Evolutionary conservation across 2,113 vertebrate genomes (phyloP).

Genomic region (Pica pica): DNA sequence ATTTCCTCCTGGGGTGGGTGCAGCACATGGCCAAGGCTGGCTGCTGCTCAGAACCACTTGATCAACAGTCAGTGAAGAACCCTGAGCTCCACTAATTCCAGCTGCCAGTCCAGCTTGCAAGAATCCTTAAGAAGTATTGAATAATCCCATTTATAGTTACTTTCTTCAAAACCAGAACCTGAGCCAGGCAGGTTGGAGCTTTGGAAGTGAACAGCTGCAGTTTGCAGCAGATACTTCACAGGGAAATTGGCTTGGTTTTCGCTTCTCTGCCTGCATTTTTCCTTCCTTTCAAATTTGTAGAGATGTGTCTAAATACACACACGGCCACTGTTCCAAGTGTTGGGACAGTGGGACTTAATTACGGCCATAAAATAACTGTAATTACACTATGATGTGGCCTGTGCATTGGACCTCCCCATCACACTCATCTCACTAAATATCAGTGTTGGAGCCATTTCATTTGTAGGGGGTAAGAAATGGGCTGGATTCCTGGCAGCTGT

Average conservation of each 20-base stretch:
- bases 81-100: neutral
- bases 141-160: neutral
- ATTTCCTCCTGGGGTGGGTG: neutral
- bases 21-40: neutral
- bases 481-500: neutral
- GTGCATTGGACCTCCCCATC: neutral
- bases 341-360: neutral
- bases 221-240: neutral
- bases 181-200: neutral
- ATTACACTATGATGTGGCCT: neutral
- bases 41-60: neutral
- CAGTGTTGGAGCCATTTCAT: neutral
- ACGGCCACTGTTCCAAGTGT: neutral
- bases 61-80: neutral
- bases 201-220: neutral
- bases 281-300: neutral
- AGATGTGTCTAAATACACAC: rapidly evolving
- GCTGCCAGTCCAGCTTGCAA: neutral
- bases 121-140: neutral
- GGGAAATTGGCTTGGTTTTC: neutral
- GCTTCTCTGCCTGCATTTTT: neutral
- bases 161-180: neutral
- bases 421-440: neutral
- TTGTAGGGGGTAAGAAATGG: neutral
- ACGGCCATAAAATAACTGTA: neutral